These are phyloP conservation scores for Apodemia zela DNA, from an alignment of 2,888 invertebrate species.

Conservation along the genomic window DNA sequence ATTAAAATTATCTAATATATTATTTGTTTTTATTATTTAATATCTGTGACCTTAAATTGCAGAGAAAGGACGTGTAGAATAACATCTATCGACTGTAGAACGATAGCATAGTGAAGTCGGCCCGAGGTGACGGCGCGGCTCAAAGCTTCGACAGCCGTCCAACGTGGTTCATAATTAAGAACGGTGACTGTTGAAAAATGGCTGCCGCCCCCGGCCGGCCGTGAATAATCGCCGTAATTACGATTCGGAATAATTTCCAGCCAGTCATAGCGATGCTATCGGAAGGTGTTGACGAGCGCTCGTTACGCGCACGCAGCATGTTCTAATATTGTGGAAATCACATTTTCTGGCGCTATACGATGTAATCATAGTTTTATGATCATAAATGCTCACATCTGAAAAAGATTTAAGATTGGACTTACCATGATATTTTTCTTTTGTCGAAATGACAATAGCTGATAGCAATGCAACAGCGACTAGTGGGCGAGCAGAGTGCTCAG, in stretches of 20 bases:
- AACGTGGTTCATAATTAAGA: slow-evolving; percentile 79
- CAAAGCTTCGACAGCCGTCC: slow-evolving; percentile 80
- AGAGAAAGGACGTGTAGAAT: slow-evolving; percentile 31
- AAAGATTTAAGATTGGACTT: background rate
- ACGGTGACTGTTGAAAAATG: slow-evolving; percentile 81
- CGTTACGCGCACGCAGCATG: slow-evolving; percentile 70
- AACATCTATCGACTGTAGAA: slow-evolving; percentile 41
- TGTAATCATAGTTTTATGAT: slow-evolving; percentile 10
- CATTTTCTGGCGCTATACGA: slow-evolving; percentile 44
- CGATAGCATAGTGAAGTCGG: slow-evolving; percentile 58
- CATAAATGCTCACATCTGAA: slow-evolving; percentile 4
- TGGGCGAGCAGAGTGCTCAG: too few species aligned
- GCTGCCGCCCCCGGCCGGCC: slow-evolving; percentile 80
- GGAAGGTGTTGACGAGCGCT: slow-evolving; percentile 78
- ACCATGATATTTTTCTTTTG: too few species aligned
- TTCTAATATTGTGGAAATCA: slow-evolving; percentile 51
- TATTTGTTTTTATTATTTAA: background rate
- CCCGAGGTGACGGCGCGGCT: slow-evolving; percentile 76
- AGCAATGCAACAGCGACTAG: too few species aligned
- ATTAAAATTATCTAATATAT: background rate
- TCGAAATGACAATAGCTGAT: too few species aligned
- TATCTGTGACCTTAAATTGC: slow-evolving; percentile 25
- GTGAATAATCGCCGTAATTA: slow-evolving; percentile 81
- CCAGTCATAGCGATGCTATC: slow-evolving; percentile 81
- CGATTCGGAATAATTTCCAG: slow-evolving; percentile 80